Evolutionary conservation across 1,140 invertebrate genomes (phyloP), one percentile per base, ranked within the genome.

Genomic region (Formica selysi): DNA sequence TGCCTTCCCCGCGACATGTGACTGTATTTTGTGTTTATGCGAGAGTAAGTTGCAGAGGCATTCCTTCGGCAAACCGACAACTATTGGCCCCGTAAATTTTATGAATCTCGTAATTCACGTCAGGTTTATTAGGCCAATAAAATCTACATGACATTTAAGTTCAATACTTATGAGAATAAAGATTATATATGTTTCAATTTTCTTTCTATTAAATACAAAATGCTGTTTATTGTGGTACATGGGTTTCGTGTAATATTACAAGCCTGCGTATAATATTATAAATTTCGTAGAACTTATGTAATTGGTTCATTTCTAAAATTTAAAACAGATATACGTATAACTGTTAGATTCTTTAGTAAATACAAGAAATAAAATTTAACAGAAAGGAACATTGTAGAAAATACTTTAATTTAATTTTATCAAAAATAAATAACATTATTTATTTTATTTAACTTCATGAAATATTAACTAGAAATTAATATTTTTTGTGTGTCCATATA

Each of bases 21-120:
- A 3, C 36, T 61, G 26, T 41, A 57, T 71, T 81, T 81, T 81
- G 32, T 38, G 16, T 70, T 16, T 80, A 70, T 80, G 64, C 36
- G 48, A 70, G 16, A 38, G 32, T 32, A 26, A 80, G 29, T 67
- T 65, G 62, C 62, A 68, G 22, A 80, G 57, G 70, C 64, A 36
- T 41, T 80, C 70, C 48, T 32, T 70, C 64, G 3, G 70, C 16
- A n/a, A 80, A 16, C 29, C 59, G 38, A 83, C 68, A 61, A 22
- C 44, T 70, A 54, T 79, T 26, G 19, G 19, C 32, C 5, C 44
- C 11, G 64, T 68, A 68, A 54, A 54, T 32, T 68, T 79, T 68
- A 79, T 38, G n/a, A 36, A 68, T 26, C 62, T 54, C 61, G 36
- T 68, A 79, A 67, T 79, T 79, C 44, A 51, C 5, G 13, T 36